phyloP scores from a whole-genome alignment of 37 sponge, comb jelly and placozoan genomes.

The Lycopodina hypogea region DNA sequence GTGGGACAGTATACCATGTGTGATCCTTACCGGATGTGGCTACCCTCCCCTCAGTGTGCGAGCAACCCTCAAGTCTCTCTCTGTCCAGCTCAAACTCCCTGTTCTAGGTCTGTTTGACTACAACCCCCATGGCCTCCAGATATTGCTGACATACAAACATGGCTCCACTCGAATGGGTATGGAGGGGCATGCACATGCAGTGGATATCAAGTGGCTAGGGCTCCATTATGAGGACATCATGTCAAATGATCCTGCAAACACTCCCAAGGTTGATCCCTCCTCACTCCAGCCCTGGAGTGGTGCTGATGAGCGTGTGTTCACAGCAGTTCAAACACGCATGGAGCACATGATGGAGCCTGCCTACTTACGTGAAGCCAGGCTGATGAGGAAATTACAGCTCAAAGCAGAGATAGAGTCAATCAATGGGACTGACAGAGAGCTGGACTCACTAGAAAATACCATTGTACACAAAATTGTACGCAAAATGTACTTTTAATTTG shows the following conservation, averaged over 20 bases:
- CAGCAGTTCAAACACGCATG: conserved; percentile 4
- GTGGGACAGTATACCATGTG: conserved; percentile 88
- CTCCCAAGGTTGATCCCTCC: conserved; percentile 19
- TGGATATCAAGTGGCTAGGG: conserved; percentile 83
- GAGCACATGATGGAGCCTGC: conserved; percentile 31
- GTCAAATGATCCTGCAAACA: neutral
- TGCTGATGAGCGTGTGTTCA: conserved; percentile 53
- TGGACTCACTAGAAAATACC: conserved; percentile 58
- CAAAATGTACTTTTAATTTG: conserved; percentile 45
- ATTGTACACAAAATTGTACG: conserved; percentile 67
- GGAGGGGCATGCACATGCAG: conserved; percentile 70
- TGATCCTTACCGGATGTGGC: conserved; percentile 94
- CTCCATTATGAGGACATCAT: conserved; percentile 76
- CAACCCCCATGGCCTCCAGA: conserved; percentile 92
- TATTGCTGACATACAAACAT: conserved; percentile 90
- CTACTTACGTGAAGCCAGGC: conserved; percentile 49
- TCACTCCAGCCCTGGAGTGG: conserved; percentile 69
- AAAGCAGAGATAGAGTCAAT: conserved; percentile 91
- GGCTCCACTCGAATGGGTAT: conserved; percentile 88
- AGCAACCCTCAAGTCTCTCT: conserved; percentile 62
- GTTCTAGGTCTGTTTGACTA: conserved; percentile 94
- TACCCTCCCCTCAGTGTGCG: conserved; percentile 92
- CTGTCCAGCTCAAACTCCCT: conserved; percentile 60
- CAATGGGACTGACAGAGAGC: conserved; percentile 35
- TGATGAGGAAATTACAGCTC: conserved; percentile 47